Evolutionary conservation across 2,888 invertebrate genomes (phyloP).

Genomic region (Branchellion lobata): DNA sequence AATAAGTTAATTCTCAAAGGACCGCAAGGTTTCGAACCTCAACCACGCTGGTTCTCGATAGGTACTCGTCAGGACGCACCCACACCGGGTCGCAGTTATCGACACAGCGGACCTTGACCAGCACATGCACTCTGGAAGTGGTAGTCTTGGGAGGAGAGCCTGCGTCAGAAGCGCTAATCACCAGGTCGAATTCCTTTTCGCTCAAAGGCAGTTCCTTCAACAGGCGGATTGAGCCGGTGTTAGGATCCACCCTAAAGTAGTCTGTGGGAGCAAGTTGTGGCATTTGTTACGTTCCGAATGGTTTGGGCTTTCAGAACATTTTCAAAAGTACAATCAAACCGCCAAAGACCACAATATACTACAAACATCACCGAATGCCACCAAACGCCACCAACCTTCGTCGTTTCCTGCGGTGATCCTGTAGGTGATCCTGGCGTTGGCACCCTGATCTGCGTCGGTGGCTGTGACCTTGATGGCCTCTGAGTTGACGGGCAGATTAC

Average conservation of each 20-base stretch:
- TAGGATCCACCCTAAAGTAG: neutral
- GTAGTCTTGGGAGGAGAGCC: neutral
- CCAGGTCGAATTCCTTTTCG: neutral
- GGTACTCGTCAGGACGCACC: neutral
- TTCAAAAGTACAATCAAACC: too few relatives aligned
- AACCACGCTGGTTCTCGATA: neutral
- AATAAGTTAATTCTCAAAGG: too few relatives aligned
- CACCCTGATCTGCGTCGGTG: conserved; percentile 76
- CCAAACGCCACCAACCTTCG: conserved; percentile 61
- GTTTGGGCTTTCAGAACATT: too few relatives aligned
- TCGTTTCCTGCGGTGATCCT: conserved; percentile 71
- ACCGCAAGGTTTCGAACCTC: neutral
- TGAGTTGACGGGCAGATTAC: conserved; percentile 75
- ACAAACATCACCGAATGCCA: neutral
- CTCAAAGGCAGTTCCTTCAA: neutral
- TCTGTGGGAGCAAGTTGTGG: too few relatives aligned
- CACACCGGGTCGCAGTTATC: neutral
- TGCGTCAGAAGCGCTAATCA: neutral
- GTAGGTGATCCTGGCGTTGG: conserved; percentile 76
- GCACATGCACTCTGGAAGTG: neutral
- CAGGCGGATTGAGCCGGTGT: neutral
- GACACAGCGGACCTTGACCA: neutral
- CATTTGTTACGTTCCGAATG: too few relatives aligned
- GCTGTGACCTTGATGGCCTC: conserved; percentile 79
- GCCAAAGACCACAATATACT: too few relatives aligned